A percentile compares a stretch with the other conserved stretches of the same genome.
Conservation (phyloP, 1,140 invertebrate species). For the Diabrotica undecimpunctata region DNA sequence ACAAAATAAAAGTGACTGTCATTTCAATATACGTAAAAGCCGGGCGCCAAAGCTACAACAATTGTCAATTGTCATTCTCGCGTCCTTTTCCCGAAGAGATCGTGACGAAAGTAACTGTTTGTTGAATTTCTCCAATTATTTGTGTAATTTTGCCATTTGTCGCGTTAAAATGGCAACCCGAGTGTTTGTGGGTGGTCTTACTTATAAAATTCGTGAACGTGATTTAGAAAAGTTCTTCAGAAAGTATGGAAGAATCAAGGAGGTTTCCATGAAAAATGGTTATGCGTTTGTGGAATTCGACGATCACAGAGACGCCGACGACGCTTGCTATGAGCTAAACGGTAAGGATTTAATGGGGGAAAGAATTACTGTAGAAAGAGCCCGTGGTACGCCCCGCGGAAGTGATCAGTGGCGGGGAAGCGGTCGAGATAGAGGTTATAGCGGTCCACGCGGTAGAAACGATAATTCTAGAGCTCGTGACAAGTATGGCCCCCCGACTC, state of each 20-base stretch:
- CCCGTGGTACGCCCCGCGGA: slow-evolving; percentile 71
- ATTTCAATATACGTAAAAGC: no score
- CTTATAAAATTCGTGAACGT: slow-evolving; percentile 90
- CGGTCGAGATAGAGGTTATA: slow-evolving; percentile 28
- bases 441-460: slow-evolving; percentile 34
- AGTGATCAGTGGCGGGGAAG: slow-evolving; percentile 44
- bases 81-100: not conserved
- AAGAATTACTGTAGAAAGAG: slow-evolving; percentile 82
- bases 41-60: not conserved
- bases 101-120: not conserved
- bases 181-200: slow-evolving; percentile 93
- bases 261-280: slow-evolving; percentile 97
- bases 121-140: not conserved
- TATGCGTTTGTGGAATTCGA: slow-evolving; percentile 97
- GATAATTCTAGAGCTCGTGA: slow-evolving; percentile 30
- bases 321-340: slow-evolving; percentile 97
- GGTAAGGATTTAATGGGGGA: slow-evolving; percentile 94
- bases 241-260: slow-evolving; percentile 92
- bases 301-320: slow-evolving; percentile 95
- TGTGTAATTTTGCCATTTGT: slow-evolving; percentile 3
- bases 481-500: slow-evolving; percentile 92
- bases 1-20: no score
- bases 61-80: not conserved
- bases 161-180: slow-evolving; percentile 67
- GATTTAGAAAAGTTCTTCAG: slow-evolving; percentile 98